phyloP scores from a whole-genome alignment of 2,797 vertebrate species.

The Paguma larvata region DNA sequence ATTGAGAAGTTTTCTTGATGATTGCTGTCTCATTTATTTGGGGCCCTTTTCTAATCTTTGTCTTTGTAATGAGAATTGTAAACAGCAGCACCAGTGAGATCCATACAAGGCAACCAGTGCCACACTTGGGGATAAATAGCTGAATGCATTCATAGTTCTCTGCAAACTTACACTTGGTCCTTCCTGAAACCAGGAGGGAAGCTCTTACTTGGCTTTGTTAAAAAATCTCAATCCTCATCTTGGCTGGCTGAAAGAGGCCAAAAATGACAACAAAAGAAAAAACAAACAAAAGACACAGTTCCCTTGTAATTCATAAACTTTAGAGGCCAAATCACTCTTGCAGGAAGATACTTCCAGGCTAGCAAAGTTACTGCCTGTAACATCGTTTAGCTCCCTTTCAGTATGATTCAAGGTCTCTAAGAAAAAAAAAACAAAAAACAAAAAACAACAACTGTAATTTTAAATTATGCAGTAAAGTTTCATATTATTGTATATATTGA shows the following conservation, averaged over 20 bases:
- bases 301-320: background rate
- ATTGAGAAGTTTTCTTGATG: conserved; percentile 3
- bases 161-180: background rate
- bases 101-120: background rate
- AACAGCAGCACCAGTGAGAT: background rate
- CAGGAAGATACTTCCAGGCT: background rate
- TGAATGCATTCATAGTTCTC: background rate
- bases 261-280: background rate
- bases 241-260: background rate
- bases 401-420: background rate
- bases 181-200: background rate
- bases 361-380: background rate
- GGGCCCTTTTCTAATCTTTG: conserved; percentile 32
- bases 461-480: background rate
- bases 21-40: conserved; percentile 3
- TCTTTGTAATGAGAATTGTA: conserved; percentile 36
- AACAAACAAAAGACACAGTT: background rate
- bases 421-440: background rate
- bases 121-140: background rate
- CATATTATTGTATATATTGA: background rate
- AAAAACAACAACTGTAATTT: background rate
- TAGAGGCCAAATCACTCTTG: background rate
- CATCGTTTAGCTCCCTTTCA: background rate
- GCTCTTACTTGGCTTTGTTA: background rate
- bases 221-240: background rate